Conservation (phyloP, 2,888 invertebrate genomes). For the Aphodius granarius region DNA sequence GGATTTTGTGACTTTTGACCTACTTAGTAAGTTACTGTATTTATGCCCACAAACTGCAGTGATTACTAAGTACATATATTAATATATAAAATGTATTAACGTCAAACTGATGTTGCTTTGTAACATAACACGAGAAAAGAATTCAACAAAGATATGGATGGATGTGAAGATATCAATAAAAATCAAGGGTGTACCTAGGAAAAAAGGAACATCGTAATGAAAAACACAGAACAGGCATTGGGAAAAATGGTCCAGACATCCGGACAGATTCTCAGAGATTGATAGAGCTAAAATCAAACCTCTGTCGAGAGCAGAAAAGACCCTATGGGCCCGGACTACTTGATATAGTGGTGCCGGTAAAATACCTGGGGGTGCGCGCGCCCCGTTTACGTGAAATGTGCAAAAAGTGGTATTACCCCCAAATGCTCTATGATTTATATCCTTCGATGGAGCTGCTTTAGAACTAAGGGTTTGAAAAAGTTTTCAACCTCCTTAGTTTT, state of each 20-base stretch:
- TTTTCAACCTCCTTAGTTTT: neutral
- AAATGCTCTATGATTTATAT: neutral
- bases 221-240: neutral
- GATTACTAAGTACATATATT: no score
- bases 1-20: no score
- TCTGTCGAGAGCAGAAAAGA: slow-evolving; percentile 23
- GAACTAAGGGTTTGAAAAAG: neutral
- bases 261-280: slow-evolving; percentile 3
- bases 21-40: no score
- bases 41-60: no score
- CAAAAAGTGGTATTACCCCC: neutral
- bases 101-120: no score
- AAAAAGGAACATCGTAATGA: neutral
- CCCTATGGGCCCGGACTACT: neutral
- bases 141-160: no score
- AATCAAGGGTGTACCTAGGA: neutral
- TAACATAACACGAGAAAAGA: no score
- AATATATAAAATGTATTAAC: no score
- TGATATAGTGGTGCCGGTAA: neutral
- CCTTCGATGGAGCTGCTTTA: neutral
- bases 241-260: slow-evolving; percentile 4
- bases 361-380: neutral
- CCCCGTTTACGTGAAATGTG: neutral
- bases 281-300: slow-evolving; percentile 23
- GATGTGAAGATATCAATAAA: neutral